phyloP scores from a whole-genome alignment of 2,888 invertebrate species.

The Cyrtodaria siliqua region DNA sequence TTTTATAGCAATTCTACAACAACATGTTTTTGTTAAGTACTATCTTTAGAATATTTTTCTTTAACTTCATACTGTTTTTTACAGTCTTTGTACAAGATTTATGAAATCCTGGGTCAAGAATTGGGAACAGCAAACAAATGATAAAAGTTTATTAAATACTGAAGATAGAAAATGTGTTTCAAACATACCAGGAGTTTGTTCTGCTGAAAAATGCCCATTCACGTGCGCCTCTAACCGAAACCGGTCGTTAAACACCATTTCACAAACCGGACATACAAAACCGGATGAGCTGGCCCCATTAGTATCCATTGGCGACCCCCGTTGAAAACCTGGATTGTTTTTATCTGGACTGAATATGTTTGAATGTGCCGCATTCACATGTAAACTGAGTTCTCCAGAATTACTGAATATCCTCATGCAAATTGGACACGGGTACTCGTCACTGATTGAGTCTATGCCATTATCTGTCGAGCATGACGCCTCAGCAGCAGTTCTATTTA shows the following conservation, averaged over 20 bases:
- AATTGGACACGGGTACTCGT: slow-evolving; percentile 91
- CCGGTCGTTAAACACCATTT: slow-evolving; percentile 80
- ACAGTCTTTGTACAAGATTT: too few species aligned
- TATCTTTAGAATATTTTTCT: too few species aligned
- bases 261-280: slow-evolving; percentile 83
- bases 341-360: slow-evolving; percentile 91
- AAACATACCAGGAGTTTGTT: slow-evolving; percentile 79
- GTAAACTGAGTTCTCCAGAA: slow-evolving; percentile 91
- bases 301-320: slow-evolving; percentile 1
- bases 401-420: slow-evolving; percentile 90
- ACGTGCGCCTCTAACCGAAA: slow-evolving; percentile 91
- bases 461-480: slow-evolving; percentile 2
- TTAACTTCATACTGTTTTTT: too few species aligned
- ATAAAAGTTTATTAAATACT: too few species aligned
- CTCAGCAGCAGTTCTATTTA: background rate
- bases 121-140: too few species aligned
- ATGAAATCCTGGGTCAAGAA: too few species aligned
- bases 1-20: too few species aligned
- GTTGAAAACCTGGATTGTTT: slow-evolving; percentile 18
- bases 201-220: slow-evolving; percentile 91
- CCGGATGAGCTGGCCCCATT: slow-evolving; percentile 19
- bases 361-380: slow-evolving; percentile 94
- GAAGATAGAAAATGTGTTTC: too few species aligned
- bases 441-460: slow-evolving; percentile 14
- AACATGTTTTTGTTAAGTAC: too few species aligned